Evolutionary conservation across 2,797 vertebrate genomes (phyloP).

Genomic region (Hippoglossus hippoglossus): DNA sequence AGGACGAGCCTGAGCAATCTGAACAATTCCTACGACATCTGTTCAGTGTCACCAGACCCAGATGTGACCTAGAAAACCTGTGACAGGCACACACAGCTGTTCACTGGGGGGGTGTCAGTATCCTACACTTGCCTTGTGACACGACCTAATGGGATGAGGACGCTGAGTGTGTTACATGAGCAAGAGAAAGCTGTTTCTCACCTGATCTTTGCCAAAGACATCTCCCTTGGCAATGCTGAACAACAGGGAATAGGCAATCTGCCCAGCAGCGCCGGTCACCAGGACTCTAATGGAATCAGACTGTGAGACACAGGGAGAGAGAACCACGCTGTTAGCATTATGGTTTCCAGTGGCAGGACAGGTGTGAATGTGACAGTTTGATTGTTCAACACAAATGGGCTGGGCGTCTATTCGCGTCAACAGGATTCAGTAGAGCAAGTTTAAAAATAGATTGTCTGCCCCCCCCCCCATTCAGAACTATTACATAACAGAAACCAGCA

Average conservation of each 20-base stretch:
- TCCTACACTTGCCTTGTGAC: neutral
- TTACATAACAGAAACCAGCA: conserved; percentile 55
- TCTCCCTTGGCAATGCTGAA: conserved; percentile 96
- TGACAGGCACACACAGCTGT: no score
- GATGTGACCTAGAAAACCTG: no score
- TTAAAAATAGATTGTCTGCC: conserved; percentile 56
- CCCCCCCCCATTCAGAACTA: conserved; percentile 19
- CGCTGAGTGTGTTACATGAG: no score
- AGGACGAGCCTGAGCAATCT: conserved; percentile 39
- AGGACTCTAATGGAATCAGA: conserved; percentile 91
- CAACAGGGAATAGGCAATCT: conserved; percentile 96
- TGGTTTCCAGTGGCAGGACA: neutral
- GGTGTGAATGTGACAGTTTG: neutral
- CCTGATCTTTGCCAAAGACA: conserved; percentile 98
- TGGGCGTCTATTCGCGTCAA: conserved; percentile 43
- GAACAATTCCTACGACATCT: neutral
- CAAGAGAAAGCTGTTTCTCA: conserved; percentile 69
- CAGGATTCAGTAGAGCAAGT: conserved; percentile 45
- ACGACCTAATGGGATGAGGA: neutral
- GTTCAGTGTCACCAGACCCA: neutral
- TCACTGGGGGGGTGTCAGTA: no score
- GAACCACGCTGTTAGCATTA: conserved; percentile 9
- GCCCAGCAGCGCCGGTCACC: conserved; percentile 96
- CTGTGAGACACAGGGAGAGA: conserved; percentile 76
- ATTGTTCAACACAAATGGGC: conserved; percentile 18